These are phyloP conservation scores for Agrotis exclamationis DNA, from an alignment of 2,888 invertebrate genomes.

Conservation along the genomic window DNA sequence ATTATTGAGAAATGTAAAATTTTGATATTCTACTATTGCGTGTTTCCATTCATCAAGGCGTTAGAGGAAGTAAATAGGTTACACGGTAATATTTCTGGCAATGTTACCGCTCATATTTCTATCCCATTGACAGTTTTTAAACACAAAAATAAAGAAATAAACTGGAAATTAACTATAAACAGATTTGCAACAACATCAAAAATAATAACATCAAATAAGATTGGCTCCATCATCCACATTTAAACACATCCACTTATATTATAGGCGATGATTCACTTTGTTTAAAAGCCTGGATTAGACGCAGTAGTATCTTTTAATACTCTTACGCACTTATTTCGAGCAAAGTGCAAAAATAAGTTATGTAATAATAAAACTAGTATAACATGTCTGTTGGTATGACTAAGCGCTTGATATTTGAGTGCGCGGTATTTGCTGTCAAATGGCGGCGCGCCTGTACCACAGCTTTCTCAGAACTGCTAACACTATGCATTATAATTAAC, in stretches of 20 bases:
- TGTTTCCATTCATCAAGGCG: constrained; percentile 52
- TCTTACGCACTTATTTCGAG: constrained; percentile 62
- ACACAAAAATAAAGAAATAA: constrained; percentile 33
- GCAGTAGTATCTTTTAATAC: constrained; percentile 65
- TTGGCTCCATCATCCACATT: constrained; percentile 56
- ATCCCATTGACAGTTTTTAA: constrained; percentile 48
- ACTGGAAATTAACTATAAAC: constrained; percentile 31
- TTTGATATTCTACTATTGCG: constrained; percentile 22
- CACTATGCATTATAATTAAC: constrained; percentile 68
- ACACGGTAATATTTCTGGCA: constrained; percentile 48
- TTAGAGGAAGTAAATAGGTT: constrained; percentile 53
- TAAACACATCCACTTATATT: constrained; percentile 55
- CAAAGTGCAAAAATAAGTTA: constrained; percentile 70
- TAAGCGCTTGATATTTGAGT: constrained; percentile 84
- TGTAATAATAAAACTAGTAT: constrained; percentile 66
- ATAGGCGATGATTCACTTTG: constrained; percentile 59
- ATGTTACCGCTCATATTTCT: constrained; percentile 40
- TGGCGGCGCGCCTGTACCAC: constrained; percentile 66
- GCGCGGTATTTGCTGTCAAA: constrained; percentile 79
- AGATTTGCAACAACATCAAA: constrained; percentile 44
- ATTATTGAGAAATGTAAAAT: constrained; percentile 49
- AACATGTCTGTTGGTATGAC: constrained; percentile 74
- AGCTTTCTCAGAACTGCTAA: constrained; percentile 69
- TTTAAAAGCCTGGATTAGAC: constrained; percentile 63
- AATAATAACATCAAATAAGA: constrained; percentile 60